Evolutionary conservation across 2,113 vertebrate genomes (phyloP).

Genomic region (Chaetura pelagica): DNA sequence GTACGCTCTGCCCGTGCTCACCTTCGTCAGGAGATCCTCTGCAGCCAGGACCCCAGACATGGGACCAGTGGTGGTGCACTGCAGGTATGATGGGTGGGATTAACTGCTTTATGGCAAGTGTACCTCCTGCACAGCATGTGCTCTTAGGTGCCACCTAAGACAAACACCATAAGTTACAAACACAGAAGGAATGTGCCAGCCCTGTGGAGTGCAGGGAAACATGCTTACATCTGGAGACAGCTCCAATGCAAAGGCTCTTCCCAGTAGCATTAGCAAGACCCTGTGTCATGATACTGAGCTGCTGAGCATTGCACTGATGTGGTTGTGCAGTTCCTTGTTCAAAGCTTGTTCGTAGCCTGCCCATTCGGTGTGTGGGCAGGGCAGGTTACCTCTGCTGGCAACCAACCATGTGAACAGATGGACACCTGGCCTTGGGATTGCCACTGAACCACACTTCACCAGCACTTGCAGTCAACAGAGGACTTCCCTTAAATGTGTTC

Average conservation of each 20-base stretch:
- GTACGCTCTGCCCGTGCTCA: constrained; percentile 95
- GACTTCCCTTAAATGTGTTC: neutral
- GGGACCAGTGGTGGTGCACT: constrained; percentile 96
- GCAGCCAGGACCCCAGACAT: constrained; percentile 83
- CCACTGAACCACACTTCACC: neutral
- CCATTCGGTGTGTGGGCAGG: neutral
- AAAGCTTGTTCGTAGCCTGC: neutral
- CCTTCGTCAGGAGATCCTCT: constrained; percentile 94
- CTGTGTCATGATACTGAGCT: neutral
- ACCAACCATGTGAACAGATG: rapidly evolving
- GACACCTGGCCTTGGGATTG: neutral
- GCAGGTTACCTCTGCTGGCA: neutral
- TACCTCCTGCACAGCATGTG: neutral
- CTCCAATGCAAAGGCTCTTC: neutral
- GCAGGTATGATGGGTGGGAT: constrained; percentile 82
- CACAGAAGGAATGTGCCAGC: neutral
- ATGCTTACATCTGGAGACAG: neutral
- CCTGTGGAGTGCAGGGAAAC: neutral
- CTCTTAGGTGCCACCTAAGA: neutral
- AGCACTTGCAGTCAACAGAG: neutral
- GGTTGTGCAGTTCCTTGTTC: neutral
- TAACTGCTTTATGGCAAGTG: neutral
- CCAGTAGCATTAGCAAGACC: neutral
- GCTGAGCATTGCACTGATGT: neutral
- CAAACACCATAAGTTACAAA: rapidly evolving